Percentiles rank a stretch among this genome's conserved stretches.
Conservation (phyloP, 1,140 invertebrate species). For the Pissodes strobi region DNA sequence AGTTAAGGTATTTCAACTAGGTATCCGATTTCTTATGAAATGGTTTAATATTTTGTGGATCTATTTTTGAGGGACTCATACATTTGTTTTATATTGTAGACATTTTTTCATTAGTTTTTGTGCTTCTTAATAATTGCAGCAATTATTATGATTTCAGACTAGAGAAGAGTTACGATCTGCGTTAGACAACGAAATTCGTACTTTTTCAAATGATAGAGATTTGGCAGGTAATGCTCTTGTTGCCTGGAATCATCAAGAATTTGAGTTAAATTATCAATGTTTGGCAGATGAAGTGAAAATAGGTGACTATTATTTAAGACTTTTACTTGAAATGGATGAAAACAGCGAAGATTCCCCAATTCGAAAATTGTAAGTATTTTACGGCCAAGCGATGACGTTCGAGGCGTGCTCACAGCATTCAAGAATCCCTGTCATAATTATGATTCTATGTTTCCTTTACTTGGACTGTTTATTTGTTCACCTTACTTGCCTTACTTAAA, state of each 20-base stretch:
- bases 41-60: no score
- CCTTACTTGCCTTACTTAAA: no score
- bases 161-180: conserved; percentile 92
- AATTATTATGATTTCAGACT: conserved; percentile 64
- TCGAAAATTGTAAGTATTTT: conserved; percentile 79
- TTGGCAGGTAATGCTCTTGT: conserved; percentile 79
- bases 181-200: conserved; percentile 91
- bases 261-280: conserved; percentile 92
- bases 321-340: conserved; percentile 90
- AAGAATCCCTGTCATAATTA: no score
- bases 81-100: no score
- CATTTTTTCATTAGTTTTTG: not conserved
- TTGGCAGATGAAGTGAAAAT: conserved; percentile 96
- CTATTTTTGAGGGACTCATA: no score
- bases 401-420: no score
- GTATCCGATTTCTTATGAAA: no score
- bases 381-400: no score
- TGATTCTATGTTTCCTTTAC: no score
- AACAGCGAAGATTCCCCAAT: conserved; percentile 85
- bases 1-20: no score
- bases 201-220: conserved; percentile 89
- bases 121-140: no score
- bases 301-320: conserved; percentile 95
- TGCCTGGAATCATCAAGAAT: conserved; percentile 98
- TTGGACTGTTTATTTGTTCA: no score